These are phyloP conservation scores for Conopomorpha cramerella DNA, from an alignment of 1,140 invertebrate species.

Conservation along the genomic window DNA sequence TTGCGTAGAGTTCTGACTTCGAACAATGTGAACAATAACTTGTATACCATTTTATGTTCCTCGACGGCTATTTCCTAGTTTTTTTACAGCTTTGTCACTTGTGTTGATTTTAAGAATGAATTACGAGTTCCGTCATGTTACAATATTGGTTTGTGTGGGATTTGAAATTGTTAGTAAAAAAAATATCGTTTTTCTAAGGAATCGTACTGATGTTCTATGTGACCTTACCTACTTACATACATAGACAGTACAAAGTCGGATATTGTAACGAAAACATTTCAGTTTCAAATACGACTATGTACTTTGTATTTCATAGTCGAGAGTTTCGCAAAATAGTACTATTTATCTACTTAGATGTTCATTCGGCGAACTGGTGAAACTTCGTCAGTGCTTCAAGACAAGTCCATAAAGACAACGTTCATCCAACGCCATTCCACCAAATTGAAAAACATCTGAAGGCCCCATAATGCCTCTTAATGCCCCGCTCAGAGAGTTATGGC, in stretches of 20 bases:
- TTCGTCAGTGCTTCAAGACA: too few species aligned
- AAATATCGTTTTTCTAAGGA: not conserved
- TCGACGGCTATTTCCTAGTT: constrained; percentile 20
- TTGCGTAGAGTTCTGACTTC: constrained; percentile 4
- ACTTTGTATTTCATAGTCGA: too few species aligned
- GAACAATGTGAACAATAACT: constrained; percentile 21
- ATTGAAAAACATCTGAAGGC: constrained; percentile 49
- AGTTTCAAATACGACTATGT: too few species aligned
- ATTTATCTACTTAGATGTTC: too few species aligned
- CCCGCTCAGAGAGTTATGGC: constrained; percentile 20
- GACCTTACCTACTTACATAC: too few species aligned
- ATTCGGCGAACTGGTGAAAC: too few species aligned
- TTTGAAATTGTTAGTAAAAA: not conserved
- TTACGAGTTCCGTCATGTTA: constrained; percentile 31
- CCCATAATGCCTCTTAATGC: constrained; percentile 37
- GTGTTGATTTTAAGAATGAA: constrained; percentile 37
- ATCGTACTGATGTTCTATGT: too few species aligned
- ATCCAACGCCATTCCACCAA: constrained; percentile 32
- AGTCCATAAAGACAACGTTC: constrained; percentile 19
- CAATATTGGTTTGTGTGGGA: constrained; percentile 8
- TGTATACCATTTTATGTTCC: constrained; percentile 16
- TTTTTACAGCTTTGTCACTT: constrained; percentile 25
- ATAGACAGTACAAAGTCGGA: too few species aligned
- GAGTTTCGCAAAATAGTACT: too few species aligned
- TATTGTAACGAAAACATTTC: too few species aligned